Conservation (phyloP, 2,113 vertebrate species). For the Python bivittatus region DNA sequence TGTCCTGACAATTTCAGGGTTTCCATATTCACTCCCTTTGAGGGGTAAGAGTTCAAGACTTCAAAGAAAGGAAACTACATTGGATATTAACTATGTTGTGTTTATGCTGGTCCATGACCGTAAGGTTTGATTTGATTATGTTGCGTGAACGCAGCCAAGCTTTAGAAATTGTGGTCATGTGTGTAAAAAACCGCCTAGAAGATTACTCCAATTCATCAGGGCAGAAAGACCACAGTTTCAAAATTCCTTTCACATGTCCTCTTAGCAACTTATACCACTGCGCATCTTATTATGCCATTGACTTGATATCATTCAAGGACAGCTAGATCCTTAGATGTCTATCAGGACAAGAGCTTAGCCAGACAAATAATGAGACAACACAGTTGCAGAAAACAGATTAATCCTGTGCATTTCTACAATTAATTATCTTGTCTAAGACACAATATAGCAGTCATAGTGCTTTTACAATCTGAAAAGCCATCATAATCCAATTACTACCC, state of each 20-base stretch:
- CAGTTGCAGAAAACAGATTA: constrained; percentile 29
- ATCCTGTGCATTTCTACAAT: constrained; percentile 56
- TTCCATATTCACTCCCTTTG: not conserved
- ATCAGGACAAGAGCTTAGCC: not conserved
- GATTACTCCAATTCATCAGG: not conserved
- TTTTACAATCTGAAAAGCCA: constrained; percentile 53
- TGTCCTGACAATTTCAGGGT: not conserved
- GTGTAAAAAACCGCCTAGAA: not conserved
- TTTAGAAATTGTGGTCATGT: not conserved
- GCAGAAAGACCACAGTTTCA: constrained; percentile 18
- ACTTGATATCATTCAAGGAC: constrained; percentile 35
- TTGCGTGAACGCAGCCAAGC: not conserved
- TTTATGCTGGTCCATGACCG: not conserved
- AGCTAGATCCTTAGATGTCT: constrained; percentile 2
- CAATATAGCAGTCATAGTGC: constrained; percentile 31
- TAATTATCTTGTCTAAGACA: constrained; percentile 44
- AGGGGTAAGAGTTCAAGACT: not conserved
- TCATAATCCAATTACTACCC: constrained; percentile 39
- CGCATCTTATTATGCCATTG: not conserved
- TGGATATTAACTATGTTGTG: not conserved
- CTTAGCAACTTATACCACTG: not conserved
- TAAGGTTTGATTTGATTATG: not conserved
- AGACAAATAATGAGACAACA: constrained; percentile 15
- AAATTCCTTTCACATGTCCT: constrained; percentile 37
- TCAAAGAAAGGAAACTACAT: not conserved